A percentile compares a stretch with the other conserved stretches of the same genome.
phyloP scores from a whole-genome alignment of 2,888 invertebrate genomes.

The Scelioninae gen. 1 region DNA sequence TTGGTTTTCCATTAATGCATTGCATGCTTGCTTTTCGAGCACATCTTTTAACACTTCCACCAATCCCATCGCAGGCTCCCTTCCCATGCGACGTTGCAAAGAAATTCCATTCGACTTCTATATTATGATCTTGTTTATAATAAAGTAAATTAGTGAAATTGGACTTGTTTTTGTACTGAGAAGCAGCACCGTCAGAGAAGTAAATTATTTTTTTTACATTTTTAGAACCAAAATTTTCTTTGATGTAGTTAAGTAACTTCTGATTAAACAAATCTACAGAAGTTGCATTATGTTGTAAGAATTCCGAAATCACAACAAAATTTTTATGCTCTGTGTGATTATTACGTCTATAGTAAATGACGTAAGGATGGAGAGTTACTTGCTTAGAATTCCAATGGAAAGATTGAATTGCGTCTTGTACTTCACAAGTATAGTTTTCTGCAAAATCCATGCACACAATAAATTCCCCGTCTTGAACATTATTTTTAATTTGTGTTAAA shows the following conservation, averaged over 20 bases:
- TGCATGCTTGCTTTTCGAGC: conserved; percentile 14
- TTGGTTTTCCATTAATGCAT: conserved; percentile 2
- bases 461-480: conserved; percentile 21
- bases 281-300: conserved; percentile 5
- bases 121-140: conserved; percentile 11
- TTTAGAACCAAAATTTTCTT: conserved; percentile 4
- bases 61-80: conserved; percentile 11
- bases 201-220: background rate
- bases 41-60: conserved; percentile 12
- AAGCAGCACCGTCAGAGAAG: background rate
- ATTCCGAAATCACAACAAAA: conserved; percentile 28
- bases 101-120: conserved; percentile 10
- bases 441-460: conserved; percentile 34
- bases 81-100: background rate
- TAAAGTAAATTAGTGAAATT: conserved; percentile 16
- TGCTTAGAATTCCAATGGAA: conserved; percentile 21
- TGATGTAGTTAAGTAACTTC: conserved; percentile 6
- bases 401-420: conserved; percentile 48
- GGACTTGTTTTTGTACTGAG: background rate
- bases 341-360: conserved; percentile 34
- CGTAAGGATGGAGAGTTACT: conserved; percentile 30
- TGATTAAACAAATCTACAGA: conserved; percentile 20
- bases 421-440: conserved; percentile 50
- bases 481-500: conserved; percentile 11
- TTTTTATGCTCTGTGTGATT: conserved; percentile 5